Evolutionary conservation across 92 coral and sea anemone genomes (phyloP), one percentile per base, ranked within the genome.

Genomic region (Paramuricea clavata): DNA sequence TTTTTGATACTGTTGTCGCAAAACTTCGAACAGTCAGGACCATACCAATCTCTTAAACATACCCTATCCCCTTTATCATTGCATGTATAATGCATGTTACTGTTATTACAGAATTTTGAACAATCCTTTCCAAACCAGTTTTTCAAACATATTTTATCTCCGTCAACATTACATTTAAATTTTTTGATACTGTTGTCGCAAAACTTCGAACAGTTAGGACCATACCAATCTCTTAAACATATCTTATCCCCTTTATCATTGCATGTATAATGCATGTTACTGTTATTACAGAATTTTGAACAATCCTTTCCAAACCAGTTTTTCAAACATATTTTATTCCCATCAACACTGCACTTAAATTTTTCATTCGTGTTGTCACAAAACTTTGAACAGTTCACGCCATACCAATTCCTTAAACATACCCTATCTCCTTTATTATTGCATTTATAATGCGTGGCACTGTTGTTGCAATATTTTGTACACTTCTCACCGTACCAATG

Each of bases 391-490:
- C 84, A 79, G 56, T 79, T 8, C 1, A 19, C 54, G 36, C 73
- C 84, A 42, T 59, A 79, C 72, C 72, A 79, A 67, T 60, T n/a
- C 25, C 49, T 61, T 25, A 19, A 3, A 25, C 84, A 79, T 1
- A 8, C 52, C 34, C 17, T 79, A 1, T 35, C 73, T 1, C 84
- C 84, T 31, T 74, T 32, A 47, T 23, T 13, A 32, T 78, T 83
- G 32, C 98, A 93, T n/a, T 31, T 86, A 78, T 86, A 94, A 54
- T 89, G 93, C 0, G 91, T 91, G 5, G 11, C 31, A 0, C 44
- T 17, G 47, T 89, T 91, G 72, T 90, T 69, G 57, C 98, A 95
- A 49, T 56, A 75, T 10, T 77, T 87, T 15, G 87, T 85, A 57
- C 98, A 95, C 72, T 47, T 13, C 16, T 12, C 10, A 7, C 82